Evolutionary conservation across 1,140 invertebrate genomes (phyloP), one percentile per base, ranked within the genome.

Genomic region (Campoletis sonorensis): DNA sequence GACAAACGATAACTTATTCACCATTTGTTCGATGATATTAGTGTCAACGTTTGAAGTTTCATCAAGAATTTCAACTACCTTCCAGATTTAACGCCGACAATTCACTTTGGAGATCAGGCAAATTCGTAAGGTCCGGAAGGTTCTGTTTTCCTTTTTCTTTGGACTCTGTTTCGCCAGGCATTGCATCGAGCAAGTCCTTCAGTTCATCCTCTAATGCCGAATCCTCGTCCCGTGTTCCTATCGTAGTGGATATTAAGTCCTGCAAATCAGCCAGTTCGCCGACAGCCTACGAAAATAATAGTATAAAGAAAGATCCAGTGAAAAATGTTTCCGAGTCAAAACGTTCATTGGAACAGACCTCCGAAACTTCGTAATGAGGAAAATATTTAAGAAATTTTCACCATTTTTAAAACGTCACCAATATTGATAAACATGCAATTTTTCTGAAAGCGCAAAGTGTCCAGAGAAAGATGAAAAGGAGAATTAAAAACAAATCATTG

Each of bases 121-220:
- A 81, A 71, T 88, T 84, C 23, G 79, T 80, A 23, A 82, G 78
- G 54, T 84, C 79, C 3, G 67, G 81, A 67, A 80, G 79, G 54
- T 70, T 79, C 26, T 18, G 64, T 79, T 75, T 40, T 61, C 58
- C 45, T 2, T 76, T 71, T 30, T 70, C 61, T 15, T 16, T 16
- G 15, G 78, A 73, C 16, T 81, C 64, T 13, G n/a, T 8, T 13
- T 21, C 30, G 0, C 11, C 54, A 23, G 76, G 45, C 54, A 76
- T 61, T 18, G 49, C 79, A 45, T 80, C 64, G 8, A 91, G 80
- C 68, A 92, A 75, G 33, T 88, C 86, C 37, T 82, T 68, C n/a
- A 92, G 82, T 85, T 93, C 92, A 30, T 87, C 79, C 82, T 93
- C 92, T 61, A 93, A 83, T n/a, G 92, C 92, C 11, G 72, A 18